Base-by-base conservation (phyloP, 2,113 vertebrate species). In the Hiodon alosoides region DNA sequence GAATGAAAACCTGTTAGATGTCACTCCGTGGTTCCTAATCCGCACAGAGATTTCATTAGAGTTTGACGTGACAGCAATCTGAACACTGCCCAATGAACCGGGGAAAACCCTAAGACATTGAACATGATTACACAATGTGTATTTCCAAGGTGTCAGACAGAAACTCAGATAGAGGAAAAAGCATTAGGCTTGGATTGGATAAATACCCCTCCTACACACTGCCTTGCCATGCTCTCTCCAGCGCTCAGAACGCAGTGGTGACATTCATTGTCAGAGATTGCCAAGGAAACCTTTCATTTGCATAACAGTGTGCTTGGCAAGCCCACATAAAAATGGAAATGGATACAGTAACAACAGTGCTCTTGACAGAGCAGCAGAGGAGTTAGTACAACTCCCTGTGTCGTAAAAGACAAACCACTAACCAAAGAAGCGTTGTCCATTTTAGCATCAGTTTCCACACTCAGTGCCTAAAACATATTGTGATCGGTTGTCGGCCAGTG, bases 261-360 rank as follows among this genome's bases (percentile, higher is more conserved):
- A 65, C 69, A 71, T 71, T 76, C 46, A 17, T 61, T 72, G 62
- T 73, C 50, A 76, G 73, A 51, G 50, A 74, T 77, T 54, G 48
- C 78, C 71, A 61, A 67, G 73, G 76, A 79, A 73, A 79, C 76
- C n/a, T 8, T 31, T 74, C 59, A 80, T 82, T 77, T 78, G 76
- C 76, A 71, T 74, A 77, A 76, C 74, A 76, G 48, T 17, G 46
- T 55, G 58, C 48, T 47, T 69, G 48, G 59, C 50, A 31, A 16
- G 57, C 71, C 71, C 50, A 61, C 53, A 72, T 60, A 60, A 60
- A 72, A 50, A 48, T 76, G 66, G 52, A 69, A 76, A 70, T 70
- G 5, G 47, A 61, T 69, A 69, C 11, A 16, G 7, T 46, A 70
- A 64, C 52, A 47, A 10, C 4, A 59, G 9, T 58, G 1, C 2